Evolutionary conservation across 2,113 vertebrate species (phyloP), one percentile per base, ranked within the genome.

Genomic region (Indicator indicator): DNA sequence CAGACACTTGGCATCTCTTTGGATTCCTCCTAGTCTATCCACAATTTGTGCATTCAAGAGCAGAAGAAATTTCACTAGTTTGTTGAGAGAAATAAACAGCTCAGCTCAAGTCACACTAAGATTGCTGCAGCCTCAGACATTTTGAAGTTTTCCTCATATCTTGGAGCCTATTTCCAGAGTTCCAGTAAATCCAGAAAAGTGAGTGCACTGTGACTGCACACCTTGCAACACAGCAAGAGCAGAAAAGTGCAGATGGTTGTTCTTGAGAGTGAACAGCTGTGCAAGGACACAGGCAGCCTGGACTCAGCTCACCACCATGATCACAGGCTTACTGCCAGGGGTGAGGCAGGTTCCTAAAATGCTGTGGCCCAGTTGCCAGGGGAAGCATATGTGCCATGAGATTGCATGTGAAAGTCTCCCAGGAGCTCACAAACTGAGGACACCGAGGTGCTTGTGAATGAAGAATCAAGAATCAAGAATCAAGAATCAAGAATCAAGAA

Each of bases 341-440:
- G 16, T 44, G 55, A 88, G 32, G 77, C 38, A 62, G 82, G n/a
- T 54, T 70, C 69, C 48, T 58, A 30, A 58, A 59, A 64, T 5
- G 14, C 52, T 26, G 17, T 27, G 75, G 56, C 90, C 83, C 32
- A 19, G 38, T 36, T 94, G 26, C 32, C 64, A 55, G 46, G 55
- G 30, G 27, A 33, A 42, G 78, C 86, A 60, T 0, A 30, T 1
- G 5, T 32, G 21, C 42, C 28, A 17, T 1, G 1, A 72, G 24
- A 46, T 1, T 58, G 9, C 5, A 16, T 0, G 0, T 9, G 15
- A 13, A 59, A 46, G 18, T 38, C 42, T 89, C 24, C 18, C 48
- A 52, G 36, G 26, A 55, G 46, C 30, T 30, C 36, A 12, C 23
- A 67, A 86, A 74, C 33, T 63, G 36, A 74, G 10, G 70, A 50